Percentiles rank a stretch among this genome's conserved stretches.
These are phyloP conservation scores for Formica aserva DNA, from an alignment of 2,888 invertebrate genomes.

Conservation along the genomic window DNA sequence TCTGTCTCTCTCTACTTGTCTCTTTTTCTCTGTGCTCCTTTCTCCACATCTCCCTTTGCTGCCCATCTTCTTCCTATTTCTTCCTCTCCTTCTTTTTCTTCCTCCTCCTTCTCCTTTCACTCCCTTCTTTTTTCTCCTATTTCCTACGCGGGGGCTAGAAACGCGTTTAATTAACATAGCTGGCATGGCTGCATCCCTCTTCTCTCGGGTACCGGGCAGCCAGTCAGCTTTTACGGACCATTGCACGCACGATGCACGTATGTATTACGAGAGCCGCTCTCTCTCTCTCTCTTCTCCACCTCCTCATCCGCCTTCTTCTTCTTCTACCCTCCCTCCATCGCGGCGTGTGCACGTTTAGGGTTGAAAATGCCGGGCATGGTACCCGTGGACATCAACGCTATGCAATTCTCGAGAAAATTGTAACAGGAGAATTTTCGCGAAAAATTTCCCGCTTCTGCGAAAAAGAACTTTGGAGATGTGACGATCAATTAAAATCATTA, in stretches of 20 bases:
- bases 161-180: constrained; percentile 85
- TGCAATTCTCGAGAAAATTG: constrained; percentile 22
- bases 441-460: neutral
- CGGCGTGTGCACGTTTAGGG: constrained; percentile 19
- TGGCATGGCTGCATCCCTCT: constrained; percentile 82
- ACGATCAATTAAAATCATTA: neutral
- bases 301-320: neutral
- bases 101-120: constrained; percentile 63
- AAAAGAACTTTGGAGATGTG: neutral
- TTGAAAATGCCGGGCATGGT: constrained; percentile 13
- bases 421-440: neutral
- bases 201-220: constrained; percentile 74
- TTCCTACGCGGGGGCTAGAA: constrained; percentile 81
- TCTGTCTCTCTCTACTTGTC: constrained; percentile 46
- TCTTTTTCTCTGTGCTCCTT: neutral
- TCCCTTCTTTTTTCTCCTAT: constrained; percentile 73
- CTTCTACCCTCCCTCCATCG: neutral
- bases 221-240: constrained; percentile 81
- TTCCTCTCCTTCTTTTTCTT: constrained; percentile 65
- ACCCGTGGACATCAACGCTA: neutral
- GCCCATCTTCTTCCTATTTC: constrained; percentile 72
- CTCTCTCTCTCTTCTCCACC: constrained; percentile 36
- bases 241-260: constrained; percentile 76
- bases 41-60: constrained; percentile 52
- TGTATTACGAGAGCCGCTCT: constrained; percentile 66